Base-by-base conservation (phyloP, 1,140 invertebrate species). In the Drosophila nebulosa region DNA sequence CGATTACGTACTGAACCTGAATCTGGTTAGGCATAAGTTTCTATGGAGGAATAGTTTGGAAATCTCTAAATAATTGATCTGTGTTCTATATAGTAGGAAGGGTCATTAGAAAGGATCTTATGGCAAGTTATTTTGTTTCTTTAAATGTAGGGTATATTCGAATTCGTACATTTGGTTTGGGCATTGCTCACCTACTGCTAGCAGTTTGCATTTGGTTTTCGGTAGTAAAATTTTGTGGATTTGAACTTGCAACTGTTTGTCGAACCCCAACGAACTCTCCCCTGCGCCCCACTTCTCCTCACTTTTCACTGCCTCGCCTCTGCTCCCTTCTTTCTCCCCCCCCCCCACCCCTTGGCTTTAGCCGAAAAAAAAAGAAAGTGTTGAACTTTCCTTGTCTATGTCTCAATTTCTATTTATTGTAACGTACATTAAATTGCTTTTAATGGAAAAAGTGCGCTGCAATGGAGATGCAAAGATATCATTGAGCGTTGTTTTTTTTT, bases 351-450 rank as follows among this genome's bases (percentile, higher is more conserved):
- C n/a, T n/a, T 22, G 27, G 9, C 32, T n/a, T 61, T 18, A 32
- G 68, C 52, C 64, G 59, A 78, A 83, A 56, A 56, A 56, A 56
- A 56, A 84, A 84, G 79, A 84, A 84, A 84, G 79, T 84, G 79
- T 72, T 83, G 79, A 84, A 84, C 79, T 84, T 79, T 84, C 65
- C 36, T 70, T 68, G 74, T 70, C 70, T 83, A 70, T 83, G 79
- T 71, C 79, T 84, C 71, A 75, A 83, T 84, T 83, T 83, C 72
- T 74, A 70, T 78, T 83, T 83, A 69, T 83, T 83, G 71, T 72
- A 36, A 75, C 79, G 65, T 78, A 83, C 79, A 83, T 78, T 83
- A 62, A 83, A 83, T 83, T 67, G 79, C 70, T 83, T 83, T 83
- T 83, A 83, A 83, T 83, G 75, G 63, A 63, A 70, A 74, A 70